Base-by-base conservation (phyloP, 2,113 vertebrate genomes). In the Rattus rattus region DNA sequence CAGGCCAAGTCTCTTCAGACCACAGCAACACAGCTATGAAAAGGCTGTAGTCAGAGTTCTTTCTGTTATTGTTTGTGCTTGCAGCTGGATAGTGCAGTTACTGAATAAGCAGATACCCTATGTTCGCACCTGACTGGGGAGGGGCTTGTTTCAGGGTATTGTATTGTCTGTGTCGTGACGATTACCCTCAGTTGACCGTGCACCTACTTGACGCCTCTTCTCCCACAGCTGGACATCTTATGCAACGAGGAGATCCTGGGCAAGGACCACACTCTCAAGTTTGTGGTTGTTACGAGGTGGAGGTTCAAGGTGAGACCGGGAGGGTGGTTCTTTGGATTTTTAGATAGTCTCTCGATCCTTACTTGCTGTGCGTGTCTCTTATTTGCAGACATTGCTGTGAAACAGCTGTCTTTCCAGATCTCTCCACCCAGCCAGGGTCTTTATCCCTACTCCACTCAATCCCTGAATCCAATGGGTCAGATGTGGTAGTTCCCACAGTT, bases 221-320 rank as follows among this genome's bases (percentile, higher is more conserved):
- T 97, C 96, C 98, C 95, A 49, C 98, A 99, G 99, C 99, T 99
- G 99, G 99, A 99, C 98, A 99, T 99, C 98, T 99, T 99, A 99
- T 99, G 99, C 99, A 99, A 99, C 76, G 99, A 99, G 98, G 99
- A 99, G 98, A 99, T 99, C 97, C 98, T 99, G 98, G 99, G 99
- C 96, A 99, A 99, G 98, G 99, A 99, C 98, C 99, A 99, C 98
- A 99, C 99, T 0, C 99, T 99, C 98, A 99, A 99, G 98, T 99
- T 99, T 97, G 99, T 99, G 98, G 99, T 99, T 83, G 99, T 99
- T 98, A 99, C 99, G 20, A 99, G 99, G 98, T 99, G 99, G 99
- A 99, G 99, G 99, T 99, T 99, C 99, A 99, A 99, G 99, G 99
- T 99, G 98, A 97, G 98, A 33, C 22, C 6, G 4, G 13, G 26